Percentiles rank a stretch among this genome's conserved stretches.
phyloP scores from a whole-genome alignment of 2,797 vertebrate species.

The Lepilemur ruficaudatus region DNA sequence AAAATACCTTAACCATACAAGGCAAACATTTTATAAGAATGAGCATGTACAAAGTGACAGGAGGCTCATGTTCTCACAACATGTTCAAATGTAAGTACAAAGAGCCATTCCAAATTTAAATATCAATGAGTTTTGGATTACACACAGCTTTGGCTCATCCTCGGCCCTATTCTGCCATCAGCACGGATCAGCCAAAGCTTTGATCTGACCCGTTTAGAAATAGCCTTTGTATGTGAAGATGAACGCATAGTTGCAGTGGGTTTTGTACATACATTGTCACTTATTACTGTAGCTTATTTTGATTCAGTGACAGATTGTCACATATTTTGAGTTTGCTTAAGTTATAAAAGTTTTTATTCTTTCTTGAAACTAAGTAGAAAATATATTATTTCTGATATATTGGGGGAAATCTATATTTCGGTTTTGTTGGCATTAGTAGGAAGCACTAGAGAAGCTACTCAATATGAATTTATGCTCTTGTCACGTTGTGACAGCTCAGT shows the following conservation, averaged over 20 bases:
- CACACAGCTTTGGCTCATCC: background rate
- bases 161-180: background rate
- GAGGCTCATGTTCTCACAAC: background rate
- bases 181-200: background rate
- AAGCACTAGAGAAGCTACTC: slow-evolving; percentile 8
- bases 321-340: slow-evolving; percentile 54
- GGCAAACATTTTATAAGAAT: slow-evolving; percentile 17
- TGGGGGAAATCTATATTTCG: slow-evolving; percentile 40
- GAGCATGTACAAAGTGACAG: background rate
- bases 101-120: slow-evolving; percentile 9
- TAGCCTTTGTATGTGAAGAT: background rate
- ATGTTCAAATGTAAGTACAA: background rate
- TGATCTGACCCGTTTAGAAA: slow-evolving; percentile 15
- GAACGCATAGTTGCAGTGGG: background rate
- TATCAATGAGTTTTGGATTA: background rate
- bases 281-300: slow-evolving; percentile 57
- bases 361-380: slow-evolving; percentile 40
- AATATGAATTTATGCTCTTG: slow-evolving; percentile 26
- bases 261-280: slow-evolving; percentile 23
- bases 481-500: slow-evolving; percentile 16
- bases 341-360: slow-evolving; percentile 12
- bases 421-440: slow-evolving; percentile 37
- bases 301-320: slow-evolving; percentile 59
- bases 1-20: slow-evolving; percentile 19
- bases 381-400: slow-evolving; percentile 59